Evolutionary conservation across 1,140 invertebrate genomes (phyloP), one percentile per base, ranked within the genome.

Genomic region (Fragariocoptes setiger): DNA sequence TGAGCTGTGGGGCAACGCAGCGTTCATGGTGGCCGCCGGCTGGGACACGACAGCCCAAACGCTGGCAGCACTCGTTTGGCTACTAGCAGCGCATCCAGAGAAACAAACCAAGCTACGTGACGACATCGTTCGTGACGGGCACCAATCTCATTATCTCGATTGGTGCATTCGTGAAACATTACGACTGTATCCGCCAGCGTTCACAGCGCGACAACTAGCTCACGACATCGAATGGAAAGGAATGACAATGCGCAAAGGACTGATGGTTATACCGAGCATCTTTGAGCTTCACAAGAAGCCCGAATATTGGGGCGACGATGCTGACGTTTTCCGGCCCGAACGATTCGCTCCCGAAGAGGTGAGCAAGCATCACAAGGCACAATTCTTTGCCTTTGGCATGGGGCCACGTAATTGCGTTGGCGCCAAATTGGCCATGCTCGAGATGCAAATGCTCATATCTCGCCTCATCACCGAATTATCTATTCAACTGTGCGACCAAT

Each of bases 371-470:
- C 51, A 56, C 39, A 50, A 49, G 5, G 48, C 50, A 44, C 47
- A 53, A 5, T 58, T 49, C 47, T 45, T 57, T 41, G 53, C 56
- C 0, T 58, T 58, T 42, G 56, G 56, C 1, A 49, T 48, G 16
- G 56, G 56, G 13, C 54, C 55, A 5, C 40, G 55, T 8, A 31
- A 31, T 31, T 31, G 25, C n/a, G 25, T 31, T n/a, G 25, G 25
- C 25, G 8, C 8, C 25, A 31, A 31, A 8, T 31, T 31, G 25
- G 25, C 25, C n/a, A 8, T 8, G 8, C 8, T 31, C 8, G 25
- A 31, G 25, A 8, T 31, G 25, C 8, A 31, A 31, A 31, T 31
- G 5, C 8, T 38, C n/a, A n/a, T 38, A 8, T 5, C 8, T 8
- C 8, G n/a, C 8, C 15, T 42, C 8, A 14, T 42, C 14, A 2